These are phyloP conservation scores for Nasonia vitripennis DNA, from an alignment of 1,140 invertebrate species.

Conservation along the genomic window DNA sequence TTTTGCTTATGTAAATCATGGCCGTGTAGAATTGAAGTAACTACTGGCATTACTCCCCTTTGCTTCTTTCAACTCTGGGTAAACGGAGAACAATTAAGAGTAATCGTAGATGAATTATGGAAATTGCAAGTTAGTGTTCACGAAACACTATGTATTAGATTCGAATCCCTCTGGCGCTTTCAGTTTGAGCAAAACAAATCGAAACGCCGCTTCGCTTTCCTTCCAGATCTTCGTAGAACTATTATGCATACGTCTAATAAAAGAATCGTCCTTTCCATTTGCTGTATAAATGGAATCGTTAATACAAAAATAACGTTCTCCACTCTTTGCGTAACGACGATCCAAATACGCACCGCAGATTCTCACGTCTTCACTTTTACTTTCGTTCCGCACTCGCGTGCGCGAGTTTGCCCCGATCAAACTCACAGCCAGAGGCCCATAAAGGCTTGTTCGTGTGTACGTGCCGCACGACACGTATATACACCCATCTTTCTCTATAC, in stretches of 20 bases:
- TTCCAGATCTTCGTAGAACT: too few relatives aligned
- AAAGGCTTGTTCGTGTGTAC: neutral
- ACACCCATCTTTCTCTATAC: neutral
- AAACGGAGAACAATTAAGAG: neutral
- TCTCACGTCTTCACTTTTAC: slow-evolving; percentile 6
- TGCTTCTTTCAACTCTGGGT: neutral
- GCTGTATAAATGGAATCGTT: neutral
- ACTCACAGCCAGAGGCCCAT: neutral
- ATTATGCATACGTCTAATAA: too few relatives aligned
- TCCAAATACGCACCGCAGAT: neutral
- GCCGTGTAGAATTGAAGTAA: neutral
- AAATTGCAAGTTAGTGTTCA: neutral
- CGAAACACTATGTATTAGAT: neutral
- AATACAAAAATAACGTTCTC: neutral
- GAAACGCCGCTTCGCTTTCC: neutral
- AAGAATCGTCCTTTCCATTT: too few relatives aligned
- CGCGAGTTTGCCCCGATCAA: too few relatives aligned
- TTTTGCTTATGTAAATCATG: neutral
- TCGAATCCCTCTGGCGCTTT: neutral
- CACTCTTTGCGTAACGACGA: slow-evolving; percentile 29
- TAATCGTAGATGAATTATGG: neutral
- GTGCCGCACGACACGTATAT: neutral
- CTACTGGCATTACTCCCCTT: neutral
- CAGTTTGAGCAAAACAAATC: neutral
- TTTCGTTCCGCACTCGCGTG: neutral